Evolutionary conservation across 2,888 invertebrate species (phyloP), one percentile per base, ranked within the genome.

Genomic region (Tipula vernalis): DNA sequence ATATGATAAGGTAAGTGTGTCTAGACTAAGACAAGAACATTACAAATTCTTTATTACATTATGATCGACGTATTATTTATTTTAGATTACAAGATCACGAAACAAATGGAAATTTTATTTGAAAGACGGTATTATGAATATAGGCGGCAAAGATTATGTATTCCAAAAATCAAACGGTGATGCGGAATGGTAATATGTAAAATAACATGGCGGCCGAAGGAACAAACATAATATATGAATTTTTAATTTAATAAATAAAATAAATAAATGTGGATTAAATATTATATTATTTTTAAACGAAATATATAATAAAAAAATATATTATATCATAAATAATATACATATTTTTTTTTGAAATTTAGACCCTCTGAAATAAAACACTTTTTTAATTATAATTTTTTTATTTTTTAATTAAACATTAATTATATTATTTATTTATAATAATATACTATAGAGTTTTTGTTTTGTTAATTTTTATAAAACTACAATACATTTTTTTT

Each of bases 21-120:
- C 15, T 47, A 12, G 42, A 44, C 42, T 86, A n/a, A 44, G 39
- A 6, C 5, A 86, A 44, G 8, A 36, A 39, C 47, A 87, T 84
- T 83, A 36, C 12, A 86, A 71, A 84, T 71, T 39, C 28, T 86
- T 87, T 41, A 4, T 41, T 44, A 57, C 5, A 15, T 57, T 57
- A 15, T 57, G n/a, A n/a, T n/a, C n/a, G 51, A n/a, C n/a, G 51
- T 51, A 51, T 89, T 89, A 87, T 87, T 87, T 91, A 92, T 18
- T 51, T 86, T 91, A 97, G 97, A 98, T 99, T 88, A 98, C 98
- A 88, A 95, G 99, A 91, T 98, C 97, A 91, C 95, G 99, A 90
- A 99, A 98, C 92, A 98, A 98, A 92, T 99, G 99, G 99, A 99
- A 99, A 93, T 99, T 99, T 92, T 97, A 98, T 92, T 93, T 99